These are phyloP conservation scores for Xanthorhoe designata DNA, from an alignment of 2,888 invertebrate genomes.

Conservation along the genomic window DNA sequence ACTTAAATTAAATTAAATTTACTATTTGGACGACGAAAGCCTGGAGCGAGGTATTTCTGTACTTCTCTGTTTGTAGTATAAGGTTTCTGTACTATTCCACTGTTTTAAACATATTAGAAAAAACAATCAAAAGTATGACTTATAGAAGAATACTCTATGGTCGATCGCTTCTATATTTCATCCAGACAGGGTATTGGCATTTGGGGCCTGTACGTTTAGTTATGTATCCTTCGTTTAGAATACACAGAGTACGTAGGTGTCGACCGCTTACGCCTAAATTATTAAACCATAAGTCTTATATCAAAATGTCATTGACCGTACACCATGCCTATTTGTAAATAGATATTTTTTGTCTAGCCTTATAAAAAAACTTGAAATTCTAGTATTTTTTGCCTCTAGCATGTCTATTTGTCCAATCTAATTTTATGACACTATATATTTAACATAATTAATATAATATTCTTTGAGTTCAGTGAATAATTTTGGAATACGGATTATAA, in stretches of 20 bases:
- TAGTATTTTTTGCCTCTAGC: not conserved
- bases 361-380: constrained; percentile 9
- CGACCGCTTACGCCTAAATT: constrained; percentile 15
- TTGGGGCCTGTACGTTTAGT: constrained; percentile 55
- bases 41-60: no score
- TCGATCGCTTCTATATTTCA: constrained; percentile 69
- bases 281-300: constrained; percentile 26
- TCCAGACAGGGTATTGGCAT: constrained; percentile 71
- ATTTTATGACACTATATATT: not conserved
- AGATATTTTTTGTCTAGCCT: not conserved
- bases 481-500: no score
- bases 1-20: no score
- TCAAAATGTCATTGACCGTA: constrained; percentile 32
- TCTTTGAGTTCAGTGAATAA: no score
- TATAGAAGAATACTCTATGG: constrained; percentile 47
- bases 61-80: no score
- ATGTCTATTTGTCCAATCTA: not conserved
- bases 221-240: constrained; percentile 58
- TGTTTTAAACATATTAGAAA: not conserved
- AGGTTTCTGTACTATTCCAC: no score
- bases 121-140: not conserved
- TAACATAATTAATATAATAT: not conserved
- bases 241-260: constrained; percentile 47
- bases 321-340: constrained; percentile 8
- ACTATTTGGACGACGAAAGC: no score